Evolutionary conservation across 2,888 invertebrate species (phyloP).

Genomic region (Periphyllus acericola): DNA sequence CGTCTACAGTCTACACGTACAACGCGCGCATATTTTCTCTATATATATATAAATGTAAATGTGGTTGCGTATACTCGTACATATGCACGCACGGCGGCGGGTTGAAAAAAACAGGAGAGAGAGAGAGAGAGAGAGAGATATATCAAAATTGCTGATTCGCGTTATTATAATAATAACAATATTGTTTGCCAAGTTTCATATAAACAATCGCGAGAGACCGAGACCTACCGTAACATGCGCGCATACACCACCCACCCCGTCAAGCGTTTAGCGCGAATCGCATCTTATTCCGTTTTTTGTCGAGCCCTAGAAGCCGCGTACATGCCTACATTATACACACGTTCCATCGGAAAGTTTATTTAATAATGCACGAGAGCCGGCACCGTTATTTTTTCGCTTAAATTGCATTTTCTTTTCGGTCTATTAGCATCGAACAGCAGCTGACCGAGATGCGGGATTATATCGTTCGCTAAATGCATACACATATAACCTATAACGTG

Average conservation of each 20-base stretch:
- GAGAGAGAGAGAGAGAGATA: background rate
- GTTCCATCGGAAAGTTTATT: background rate
- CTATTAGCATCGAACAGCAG: background rate
- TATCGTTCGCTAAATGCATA: too few species aligned
- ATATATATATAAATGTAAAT: background rate
- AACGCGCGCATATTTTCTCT: background rate
- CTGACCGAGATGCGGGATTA: background rate
- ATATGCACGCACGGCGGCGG: background rate
- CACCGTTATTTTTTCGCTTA: background rate
- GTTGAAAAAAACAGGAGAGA: too few species aligned
- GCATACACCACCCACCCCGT: background rate
- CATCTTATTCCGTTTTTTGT: background rate
- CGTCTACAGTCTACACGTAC: background rate
- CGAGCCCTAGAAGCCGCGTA: background rate
- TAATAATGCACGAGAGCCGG: background rate
- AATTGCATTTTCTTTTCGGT: background rate
- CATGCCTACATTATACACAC: background rate
- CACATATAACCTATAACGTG: background rate
- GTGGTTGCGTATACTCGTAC: too few species aligned
- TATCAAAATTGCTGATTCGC: background rate
- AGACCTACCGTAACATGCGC: conserved; percentile 4
- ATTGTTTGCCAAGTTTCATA: conserved; percentile 2
- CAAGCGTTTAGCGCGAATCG: background rate
- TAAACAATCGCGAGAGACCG: background rate
- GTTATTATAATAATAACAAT: conserved; percentile 3